A percentile compares a stretch with the other conserved stretches of the same genome.
phyloP scores from a whole-genome alignment of 1,140 invertebrate genomes.

The Pachypeltis micranthus region DNA sequence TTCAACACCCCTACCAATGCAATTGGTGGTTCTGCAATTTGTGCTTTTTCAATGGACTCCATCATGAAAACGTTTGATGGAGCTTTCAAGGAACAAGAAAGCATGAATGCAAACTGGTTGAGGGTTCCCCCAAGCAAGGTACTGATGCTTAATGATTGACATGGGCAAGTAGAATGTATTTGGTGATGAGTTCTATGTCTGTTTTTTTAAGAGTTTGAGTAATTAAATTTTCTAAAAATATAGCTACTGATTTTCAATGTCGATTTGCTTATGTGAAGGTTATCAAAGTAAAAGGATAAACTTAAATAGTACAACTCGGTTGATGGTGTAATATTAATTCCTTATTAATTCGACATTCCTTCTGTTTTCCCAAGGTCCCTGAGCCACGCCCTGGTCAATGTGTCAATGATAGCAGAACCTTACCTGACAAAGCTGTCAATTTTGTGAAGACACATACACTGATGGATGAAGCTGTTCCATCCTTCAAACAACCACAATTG shows the following conservation, averaged over 20 bases:
- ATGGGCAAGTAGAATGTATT: too few relatives aligned
- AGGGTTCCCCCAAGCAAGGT: conserved; percentile 56
- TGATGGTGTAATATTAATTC: too few relatives aligned
- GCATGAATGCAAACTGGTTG: conserved; percentile 85
- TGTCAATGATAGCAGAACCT: conserved; percentile 75
- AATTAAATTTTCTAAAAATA: not conserved
- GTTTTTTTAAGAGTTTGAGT: conserved; percentile 9
- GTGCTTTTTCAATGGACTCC: conserved; percentile 82
- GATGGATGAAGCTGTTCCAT: conserved; percentile 82
- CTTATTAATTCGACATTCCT: too few relatives aligned
- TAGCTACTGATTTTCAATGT: not conserved
- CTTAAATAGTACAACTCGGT: too few relatives aligned
- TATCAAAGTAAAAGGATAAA: too few relatives aligned
- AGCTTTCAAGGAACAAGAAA: conserved; percentile 84
- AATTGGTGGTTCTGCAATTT: conserved; percentile 90
- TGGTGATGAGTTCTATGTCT: not conserved
- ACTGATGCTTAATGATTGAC: too few relatives aligned
- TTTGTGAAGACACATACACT: conserved; percentile 91
- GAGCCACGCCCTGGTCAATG: conserved; percentile 75
- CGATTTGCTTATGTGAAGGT: too few relatives aligned
- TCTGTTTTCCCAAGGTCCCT: conserved; percentile 46
- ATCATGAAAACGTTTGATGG: conserved; percentile 82
- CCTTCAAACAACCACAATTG: conserved; percentile 34
- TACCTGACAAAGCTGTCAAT: conserved; percentile 78
- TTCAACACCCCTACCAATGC: conserved; percentile 92